These are phyloP conservation scores for Pipistrellus kuhlii DNA, from an alignment of 2,797 vertebrate species.

Conservation along the genomic window DNA sequence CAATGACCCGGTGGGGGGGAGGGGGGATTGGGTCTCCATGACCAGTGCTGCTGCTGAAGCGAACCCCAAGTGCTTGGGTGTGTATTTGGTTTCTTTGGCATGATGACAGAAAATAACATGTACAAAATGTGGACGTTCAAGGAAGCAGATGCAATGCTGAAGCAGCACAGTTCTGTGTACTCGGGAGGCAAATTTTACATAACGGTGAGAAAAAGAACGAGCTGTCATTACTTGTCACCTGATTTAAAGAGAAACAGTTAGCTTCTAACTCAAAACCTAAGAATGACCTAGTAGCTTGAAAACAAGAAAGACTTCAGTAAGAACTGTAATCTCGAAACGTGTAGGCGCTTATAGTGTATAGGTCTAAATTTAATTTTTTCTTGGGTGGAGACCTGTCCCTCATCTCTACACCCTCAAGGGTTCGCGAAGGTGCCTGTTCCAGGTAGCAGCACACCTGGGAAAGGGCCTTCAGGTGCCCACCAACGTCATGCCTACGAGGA, in stretches of 20 bases:
- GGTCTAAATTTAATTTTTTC: too few relatives aligned
- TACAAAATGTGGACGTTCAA: fast-evolving
- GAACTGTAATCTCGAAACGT: neutral
- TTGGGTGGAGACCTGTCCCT: fast-evolving
- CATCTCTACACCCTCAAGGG: fast-evolving
- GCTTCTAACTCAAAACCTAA: neutral
- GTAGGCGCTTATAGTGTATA: fast-evolving
- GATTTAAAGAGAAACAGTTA: neutral
- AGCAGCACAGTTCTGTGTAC: fast-evolving
- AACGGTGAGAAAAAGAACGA: neutral
- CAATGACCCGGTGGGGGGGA: too few relatives aligned
- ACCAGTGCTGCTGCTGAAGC: fast-evolving
- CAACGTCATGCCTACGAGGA: fast-evolving
- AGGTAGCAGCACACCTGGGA: neutral
- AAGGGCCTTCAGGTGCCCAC: neutral
- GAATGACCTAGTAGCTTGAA: neutral
- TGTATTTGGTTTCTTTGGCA: fast-evolving
- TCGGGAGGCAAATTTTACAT: neutral
- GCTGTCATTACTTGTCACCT: neutral
- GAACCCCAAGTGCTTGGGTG: neutral
- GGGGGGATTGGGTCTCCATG: fast-evolving
- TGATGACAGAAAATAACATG: fast-evolving
- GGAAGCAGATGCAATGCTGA: neutral
- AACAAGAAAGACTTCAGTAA: neutral
- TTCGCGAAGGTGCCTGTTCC: neutral